phyloP scores from a whole-genome alignment of 2,113 vertebrate species.

The Ancistrus triradiatus region DNA sequence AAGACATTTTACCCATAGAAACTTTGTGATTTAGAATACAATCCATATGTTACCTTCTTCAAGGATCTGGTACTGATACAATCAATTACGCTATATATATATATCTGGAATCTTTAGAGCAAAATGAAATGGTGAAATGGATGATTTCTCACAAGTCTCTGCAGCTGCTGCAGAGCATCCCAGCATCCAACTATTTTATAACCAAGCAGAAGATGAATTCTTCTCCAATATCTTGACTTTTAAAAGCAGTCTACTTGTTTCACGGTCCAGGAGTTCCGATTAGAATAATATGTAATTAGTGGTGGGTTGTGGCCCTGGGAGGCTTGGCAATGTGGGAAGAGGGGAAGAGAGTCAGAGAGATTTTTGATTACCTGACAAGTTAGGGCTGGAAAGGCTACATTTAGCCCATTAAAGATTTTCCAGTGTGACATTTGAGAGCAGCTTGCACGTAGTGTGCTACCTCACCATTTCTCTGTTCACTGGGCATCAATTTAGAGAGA shows the following conservation, averaged over 20 bases:
- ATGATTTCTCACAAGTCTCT: too few species aligned
- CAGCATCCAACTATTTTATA: slow-evolving; percentile 38
- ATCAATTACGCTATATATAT: too few species aligned
- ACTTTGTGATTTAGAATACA: too few species aligned
- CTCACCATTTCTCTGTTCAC: slow-evolving; percentile 92
- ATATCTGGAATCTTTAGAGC: too few species aligned
- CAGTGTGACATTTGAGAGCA: slow-evolving; percentile 96
- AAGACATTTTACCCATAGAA: too few species aligned
- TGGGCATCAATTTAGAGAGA: slow-evolving; percentile 82
- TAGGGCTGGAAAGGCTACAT: slow-evolving; percentile 97
- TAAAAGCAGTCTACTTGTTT: slow-evolving; percentile 79
- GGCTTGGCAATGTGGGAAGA: slow-evolving; percentile 64
- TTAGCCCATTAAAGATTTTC: slow-evolving; percentile 99
- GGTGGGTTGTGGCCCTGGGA: slow-evolving; percentile 79
- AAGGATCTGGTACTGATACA: too few species aligned
- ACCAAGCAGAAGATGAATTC: slow-evolving; percentile 52
- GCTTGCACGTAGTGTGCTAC: slow-evolving; percentile 79
- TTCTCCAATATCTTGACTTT: slow-evolving; percentile 64
- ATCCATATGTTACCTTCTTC: too few species aligned
- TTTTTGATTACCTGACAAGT: slow-evolving; percentile 96
- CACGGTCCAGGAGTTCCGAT: slow-evolving; percentile 75
- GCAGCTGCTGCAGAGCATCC: too few species aligned
- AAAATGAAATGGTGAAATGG: too few species aligned
- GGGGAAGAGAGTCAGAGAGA: slow-evolving; percentile 77
- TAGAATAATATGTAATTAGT: slow-evolving; percentile 91